Conservation (phyloP, 2,888 invertebrate genomes). For the Eupeodes latifasciatus region DNA sequence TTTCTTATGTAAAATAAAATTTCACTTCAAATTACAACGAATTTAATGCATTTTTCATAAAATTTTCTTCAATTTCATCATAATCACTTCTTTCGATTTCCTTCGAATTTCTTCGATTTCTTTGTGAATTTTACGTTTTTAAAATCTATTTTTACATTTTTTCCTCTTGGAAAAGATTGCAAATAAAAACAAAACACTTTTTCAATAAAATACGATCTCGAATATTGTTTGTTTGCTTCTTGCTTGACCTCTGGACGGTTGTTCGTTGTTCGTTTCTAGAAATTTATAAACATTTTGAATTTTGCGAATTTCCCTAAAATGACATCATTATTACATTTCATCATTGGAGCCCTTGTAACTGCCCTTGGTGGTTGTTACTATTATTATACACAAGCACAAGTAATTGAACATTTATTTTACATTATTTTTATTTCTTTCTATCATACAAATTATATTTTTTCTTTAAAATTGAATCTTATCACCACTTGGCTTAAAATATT, state of each 20-base stretch:
- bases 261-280: slow-evolving; percentile 7
- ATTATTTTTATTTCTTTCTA: not conserved
- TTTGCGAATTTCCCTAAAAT: slow-evolving; percentile 8
- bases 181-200: slow-evolving; percentile 19
- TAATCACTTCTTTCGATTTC: slow-evolving; percentile 7
- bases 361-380: slow-evolving; percentile 82
- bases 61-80: slow-evolving; percentile 31
- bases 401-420: slow-evolving; percentile 78
- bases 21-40: not conserved
- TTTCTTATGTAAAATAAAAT: not conserved
- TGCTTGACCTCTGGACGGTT: slow-evolving; percentile 35
- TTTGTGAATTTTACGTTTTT: not conserved
- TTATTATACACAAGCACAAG: slow-evolving; percentile 81
- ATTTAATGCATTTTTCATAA: not conserved
- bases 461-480: not conserved
- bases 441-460: too few relatives aligned
- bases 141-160: slow-evolving; percentile 39
- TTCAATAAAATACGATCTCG: not conserved
- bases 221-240: too few relatives aligned
- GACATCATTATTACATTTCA: slow-evolving; percentile 79
- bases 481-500: not conserved
- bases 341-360: slow-evolving; percentile 81
- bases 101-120: not conserved
- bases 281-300: not conserved
- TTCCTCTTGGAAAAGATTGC: slow-evolving; percentile 17